Percentiles rank a stretch among this genome's conserved stretches.
These are phyloP conservation scores for Sialis fuliginosa DNA, from an alignment of 2,888 invertebrate species.

Conservation along the genomic window DNA sequence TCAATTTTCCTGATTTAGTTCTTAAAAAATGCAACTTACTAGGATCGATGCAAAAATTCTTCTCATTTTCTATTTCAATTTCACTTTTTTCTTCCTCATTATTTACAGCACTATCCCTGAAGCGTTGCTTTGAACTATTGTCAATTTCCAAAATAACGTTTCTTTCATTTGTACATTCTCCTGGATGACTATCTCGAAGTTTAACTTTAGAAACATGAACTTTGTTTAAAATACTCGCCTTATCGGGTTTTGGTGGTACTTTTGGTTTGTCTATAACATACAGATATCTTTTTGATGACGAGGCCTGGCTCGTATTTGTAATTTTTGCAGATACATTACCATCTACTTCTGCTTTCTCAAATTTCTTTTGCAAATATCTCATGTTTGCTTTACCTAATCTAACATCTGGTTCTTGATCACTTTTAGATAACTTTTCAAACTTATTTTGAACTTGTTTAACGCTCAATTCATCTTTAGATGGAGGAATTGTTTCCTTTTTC, in stretches of 20 bases:
- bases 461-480: too few species aligned
- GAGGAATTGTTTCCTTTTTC: too few species aligned
- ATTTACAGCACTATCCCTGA: too few species aligned
- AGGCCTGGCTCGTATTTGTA: neutral
- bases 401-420: neutral
- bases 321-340: neutral
- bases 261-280: neutral
- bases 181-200: neutral
- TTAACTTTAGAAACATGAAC: neutral
- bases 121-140: neutral
- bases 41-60: too few species aligned
- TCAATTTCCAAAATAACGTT: neutral
- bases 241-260: neutral
- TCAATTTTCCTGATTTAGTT: too few species aligned
- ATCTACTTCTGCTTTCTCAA: neutral
- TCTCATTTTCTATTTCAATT: too few species aligned
- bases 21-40: too few species aligned
- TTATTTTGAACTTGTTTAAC: neutral
- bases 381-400: neutral
- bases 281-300: neutral
- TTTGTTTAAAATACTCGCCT: neutral
- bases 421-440: neutral
- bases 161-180: neutral
- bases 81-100: too few species aligned
- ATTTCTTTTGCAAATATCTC: neutral